Evolutionary conservation across 2,113 vertebrate species (phyloP), one percentile per base, ranked within the genome.

Genomic region (Tylochromis polylepis): DNA sequence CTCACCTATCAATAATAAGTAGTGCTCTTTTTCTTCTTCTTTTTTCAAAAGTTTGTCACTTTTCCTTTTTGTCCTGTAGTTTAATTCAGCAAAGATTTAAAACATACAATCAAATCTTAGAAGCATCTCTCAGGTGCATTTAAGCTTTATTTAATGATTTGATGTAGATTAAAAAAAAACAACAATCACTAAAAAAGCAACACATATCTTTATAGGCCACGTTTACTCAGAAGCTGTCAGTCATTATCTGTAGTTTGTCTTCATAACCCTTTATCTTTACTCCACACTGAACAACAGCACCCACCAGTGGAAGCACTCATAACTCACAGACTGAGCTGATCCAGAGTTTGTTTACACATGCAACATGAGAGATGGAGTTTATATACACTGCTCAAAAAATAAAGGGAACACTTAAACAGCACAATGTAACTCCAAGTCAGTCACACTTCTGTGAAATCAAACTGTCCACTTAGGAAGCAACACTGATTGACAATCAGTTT

Each of bases 281-380:
- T 14, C 22, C 11, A 59, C 5, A 8, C 14, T 16, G 22, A 83
- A 15, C 85, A 92, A 36, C 67, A 88, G 83, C 86, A 9, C 2
- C 90, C 84, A 31, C 92, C 59, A 57, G 72, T 91, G 94, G 92
- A 88, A 24, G 59, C 24, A 83, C 2, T 6, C 7, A 41, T 27
- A 77, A 51, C 6, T 8, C 27, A 29, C 80, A 80, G 10, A 12
- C 15, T 7, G 4, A 34, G 11, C 5, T 41, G 6, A 24, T 8
- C 34, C 34, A 18, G 31, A 18, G 10, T 51, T 75, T 20, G 43
- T 75, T 75, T 16, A 70, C 36, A 3, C 12, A 29, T 20, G 6
- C 46, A 75, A 75, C 5, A 49, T 55, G 10, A 5, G 9, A 22
- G 10, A 22, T 55, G 18, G 49, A 55, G 18, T 20, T n/a, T 55